Conservation (phyloP, 2,888 invertebrate genomes). For the Cerastis leucographa region DNA sequence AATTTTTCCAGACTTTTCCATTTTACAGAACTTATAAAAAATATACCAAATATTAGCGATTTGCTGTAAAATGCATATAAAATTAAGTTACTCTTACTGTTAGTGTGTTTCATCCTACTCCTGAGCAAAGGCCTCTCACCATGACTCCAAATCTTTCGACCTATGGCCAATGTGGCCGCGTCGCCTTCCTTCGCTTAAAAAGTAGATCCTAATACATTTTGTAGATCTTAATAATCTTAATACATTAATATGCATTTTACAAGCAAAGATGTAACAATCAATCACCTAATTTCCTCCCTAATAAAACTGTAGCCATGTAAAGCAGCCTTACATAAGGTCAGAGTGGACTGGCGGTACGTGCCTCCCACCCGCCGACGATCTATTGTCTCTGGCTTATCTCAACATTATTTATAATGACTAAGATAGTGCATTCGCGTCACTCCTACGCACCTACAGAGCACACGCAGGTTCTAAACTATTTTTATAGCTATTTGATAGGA, state of each 20-base stretch:
- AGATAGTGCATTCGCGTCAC: slow-evolving; percentile 81
- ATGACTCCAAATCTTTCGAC: no score
- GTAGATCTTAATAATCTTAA: no score
- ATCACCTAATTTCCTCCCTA: not conserved
- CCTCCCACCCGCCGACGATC: slow-evolving; percentile 80
- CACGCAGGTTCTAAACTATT: slow-evolving; percentile 59
- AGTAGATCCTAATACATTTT: not conserved
- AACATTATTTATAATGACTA: slow-evolving; percentile 87
- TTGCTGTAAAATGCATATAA: not conserved
- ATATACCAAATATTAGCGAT: not conserved
- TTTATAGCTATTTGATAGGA: slow-evolving; percentile 73
- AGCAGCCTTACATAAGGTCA: slow-evolving; percentile 55
- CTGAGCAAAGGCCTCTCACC: no score
- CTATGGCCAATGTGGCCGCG: no score
- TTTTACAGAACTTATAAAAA: not conserved
- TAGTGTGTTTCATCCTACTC: no score
- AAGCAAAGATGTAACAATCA: not conserved
- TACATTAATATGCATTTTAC: not conserved
- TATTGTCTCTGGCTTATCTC: slow-evolving; percentile 86
- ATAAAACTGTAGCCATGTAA: slow-evolving; percentile 4
- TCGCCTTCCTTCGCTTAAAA: no score
- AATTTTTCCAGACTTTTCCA: not conserved
- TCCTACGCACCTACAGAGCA: slow-evolving; percentile 76
- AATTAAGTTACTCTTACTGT: no score
- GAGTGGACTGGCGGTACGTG: slow-evolving; percentile 65